Base-by-base conservation (phyloP, 1,140 invertebrate genomes). In the Pogonus chalceus region DNA sequence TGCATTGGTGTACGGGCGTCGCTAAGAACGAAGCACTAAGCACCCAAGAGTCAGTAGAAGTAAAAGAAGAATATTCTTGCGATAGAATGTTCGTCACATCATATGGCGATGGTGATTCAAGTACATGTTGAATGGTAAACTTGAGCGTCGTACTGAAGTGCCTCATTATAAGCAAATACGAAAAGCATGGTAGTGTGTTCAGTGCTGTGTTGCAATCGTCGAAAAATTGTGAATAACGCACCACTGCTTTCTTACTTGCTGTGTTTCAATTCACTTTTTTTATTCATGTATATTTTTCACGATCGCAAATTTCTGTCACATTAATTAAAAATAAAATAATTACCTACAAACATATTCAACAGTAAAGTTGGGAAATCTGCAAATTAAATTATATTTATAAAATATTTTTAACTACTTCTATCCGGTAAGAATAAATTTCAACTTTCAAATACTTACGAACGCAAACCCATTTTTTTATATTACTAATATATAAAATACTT, bases 141-240 rank as follows among this genome's bases (percentile, higher is more conserved):
- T 43, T 43, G 9, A 43, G 37, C 37, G 37, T 10, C 37, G 18
- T 9, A 16, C 18, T 43, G 37, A 43, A 43, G 37, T 43, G 18
- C 37, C 37, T 43, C 37, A 43, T 43, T 43, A 43, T 43, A 43
- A 16, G 37, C 37, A 43, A 43, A 43, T 43, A 43, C 37, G 37
- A 7, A 31, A 14, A 4, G 26, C n/a, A n/a, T n/a, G 14, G 26
- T 14, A 31, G 26, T 4, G 9, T 7, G 37, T 16, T 7, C 37
- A 18, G 37, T 18, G 37, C 18, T 7, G 18, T 43, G 9, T 43
- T 43, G 18, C 9, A 43, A 43, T 43, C 37, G 18, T 4, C 9
- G 9, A 12, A 43, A 43, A 43, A 43, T 10, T 12, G 9, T 43
- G 14, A 7, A 31, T 31, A 43, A 9, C 37, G 26, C 26, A 31